phyloP scores from a whole-genome alignment of 2,113 vertebrate genomes.

The Vombatus ursinus region DNA sequence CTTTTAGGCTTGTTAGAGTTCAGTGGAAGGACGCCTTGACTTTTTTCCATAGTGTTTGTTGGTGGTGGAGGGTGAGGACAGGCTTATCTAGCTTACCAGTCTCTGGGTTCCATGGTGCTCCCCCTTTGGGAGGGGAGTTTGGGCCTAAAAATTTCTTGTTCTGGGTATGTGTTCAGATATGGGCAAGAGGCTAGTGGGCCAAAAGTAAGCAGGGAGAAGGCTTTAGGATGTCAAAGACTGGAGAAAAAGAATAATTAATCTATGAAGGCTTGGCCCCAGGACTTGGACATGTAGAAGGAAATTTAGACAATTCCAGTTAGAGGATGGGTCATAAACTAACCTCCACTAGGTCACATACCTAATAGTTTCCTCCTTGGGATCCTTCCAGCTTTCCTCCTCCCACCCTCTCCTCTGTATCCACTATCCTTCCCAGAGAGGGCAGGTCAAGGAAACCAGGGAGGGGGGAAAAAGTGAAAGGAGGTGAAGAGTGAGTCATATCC shows the following conservation, averaged over 20 bases:
- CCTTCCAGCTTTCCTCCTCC: background rate
- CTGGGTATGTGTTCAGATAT: background rate
- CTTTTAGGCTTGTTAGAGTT: background rate
- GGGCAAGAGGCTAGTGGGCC: background rate
- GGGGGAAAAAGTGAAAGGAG: constrained; percentile 1
- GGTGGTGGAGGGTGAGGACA: no score
- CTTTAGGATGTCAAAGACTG: background rate
- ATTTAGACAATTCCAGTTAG: background rate
- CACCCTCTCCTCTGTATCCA: background rate
- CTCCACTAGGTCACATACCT: background rate
- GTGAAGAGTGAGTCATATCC: constrained; percentile 4
- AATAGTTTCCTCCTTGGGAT: background rate
- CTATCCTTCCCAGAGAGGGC: constrained; percentile 8
- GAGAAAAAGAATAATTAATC: background rate
- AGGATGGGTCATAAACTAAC: background rate
- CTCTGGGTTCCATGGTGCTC: background rate
- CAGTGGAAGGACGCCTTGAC: background rate
- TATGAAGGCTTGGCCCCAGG: background rate
- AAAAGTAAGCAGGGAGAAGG: background rate
- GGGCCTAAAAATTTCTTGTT: background rate
- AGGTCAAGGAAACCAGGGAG: background rate
- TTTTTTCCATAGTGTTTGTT: no score
- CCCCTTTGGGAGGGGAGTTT: background rate
- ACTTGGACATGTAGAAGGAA: background rate
- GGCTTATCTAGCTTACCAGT: background rate